These are phyloP conservation scores for Periophthalmus magnuspinnatus DNA, from an alignment of 2,797 vertebrate species.

Conservation along the genomic window DNA sequence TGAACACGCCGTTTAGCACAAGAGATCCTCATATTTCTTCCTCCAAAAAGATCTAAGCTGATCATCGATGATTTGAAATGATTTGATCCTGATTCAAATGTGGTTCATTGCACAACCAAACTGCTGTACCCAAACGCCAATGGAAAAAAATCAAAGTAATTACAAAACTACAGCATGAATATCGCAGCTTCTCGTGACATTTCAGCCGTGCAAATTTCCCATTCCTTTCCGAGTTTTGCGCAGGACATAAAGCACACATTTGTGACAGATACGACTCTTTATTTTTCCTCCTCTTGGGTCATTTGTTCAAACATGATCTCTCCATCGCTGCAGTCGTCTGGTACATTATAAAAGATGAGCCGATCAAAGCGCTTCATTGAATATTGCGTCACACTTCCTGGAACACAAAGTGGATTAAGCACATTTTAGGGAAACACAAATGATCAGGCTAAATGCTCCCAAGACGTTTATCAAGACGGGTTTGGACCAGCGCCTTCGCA, in stretches of 20 bases:
- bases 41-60: too few species aligned
- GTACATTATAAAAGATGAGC: slow-evolving; percentile 1
- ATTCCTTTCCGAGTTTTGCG: not conserved
- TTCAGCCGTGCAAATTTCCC: too few species aligned
- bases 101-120: not conserved
- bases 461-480: slow-evolving; percentile 4
- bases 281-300: not conserved
- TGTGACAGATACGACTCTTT: not conserved
- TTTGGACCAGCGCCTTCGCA: not conserved
- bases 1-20: too few species aligned
- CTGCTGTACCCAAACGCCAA: too few species aligned
- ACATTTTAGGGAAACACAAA: slow-evolving; percentile 8
- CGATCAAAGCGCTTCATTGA: not conserved
- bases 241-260: not conserved
- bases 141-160: too few species aligned
- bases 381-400: slow-evolving; percentile 7
- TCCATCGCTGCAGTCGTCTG: not conserved
- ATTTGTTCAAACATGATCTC: not conserved
- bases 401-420: slow-evolving; percentile 5
- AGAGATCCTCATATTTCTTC: too few species aligned
- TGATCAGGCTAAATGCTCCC: not conserved
- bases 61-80: too few species aligned
- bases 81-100: too few species aligned
- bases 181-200: too few species aligned
- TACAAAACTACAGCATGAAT: too few species aligned